Evolutionary conservation across 2,113 vertebrate species (phyloP), one percentile per base, ranked within the genome.

Genomic region (Chlorodrepanis virens): DNA sequence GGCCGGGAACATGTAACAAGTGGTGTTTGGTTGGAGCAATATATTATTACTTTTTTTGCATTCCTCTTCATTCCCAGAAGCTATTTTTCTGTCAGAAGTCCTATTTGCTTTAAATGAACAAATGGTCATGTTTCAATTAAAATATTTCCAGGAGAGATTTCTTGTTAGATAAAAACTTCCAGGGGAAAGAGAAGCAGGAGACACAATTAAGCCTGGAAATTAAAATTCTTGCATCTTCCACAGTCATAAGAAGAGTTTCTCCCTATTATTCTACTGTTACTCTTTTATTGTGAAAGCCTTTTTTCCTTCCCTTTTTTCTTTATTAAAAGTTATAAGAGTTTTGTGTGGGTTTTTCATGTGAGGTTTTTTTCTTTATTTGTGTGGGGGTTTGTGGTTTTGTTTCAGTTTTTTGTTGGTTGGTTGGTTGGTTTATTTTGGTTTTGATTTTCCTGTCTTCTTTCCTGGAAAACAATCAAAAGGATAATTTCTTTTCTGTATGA

Each of bases 351-450:
- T 20, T 56, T 40, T 35, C 1, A 1, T 40, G 20, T 24, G 9
- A 25, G 5, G 3, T 35, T 31, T 35, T 35, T 60, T 37, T 21
- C 4, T 17, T 67, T 28, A 35, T 52, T 64, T 71, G 6, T n/a
- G 12, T 7, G 3, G 2, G 3, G 4, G 65, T 75, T 10, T 12
- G 6, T 28, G 7, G 5, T 27, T 72, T 50, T 12, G 2, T 11
- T 69, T 10, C 1, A 1, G 0, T 24, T 27, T 39, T 60, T 60
- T 22, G 28, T 53, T 29, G 28, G 19, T 28, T 42, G 7, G 3
- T 83, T 47, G 11, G 11, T 45, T 84, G 14, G 5, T 35, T 31
- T 10, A 13, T 6, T 21, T 57, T 44, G 1, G 2, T 31, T 52
- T 83, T 20, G 21, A 14, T 42, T 50, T 68, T 13, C 2, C 29